phyloP scores from a whole-genome alignment of 2,888 invertebrate genomes.

The Drosophila merina region DNA sequence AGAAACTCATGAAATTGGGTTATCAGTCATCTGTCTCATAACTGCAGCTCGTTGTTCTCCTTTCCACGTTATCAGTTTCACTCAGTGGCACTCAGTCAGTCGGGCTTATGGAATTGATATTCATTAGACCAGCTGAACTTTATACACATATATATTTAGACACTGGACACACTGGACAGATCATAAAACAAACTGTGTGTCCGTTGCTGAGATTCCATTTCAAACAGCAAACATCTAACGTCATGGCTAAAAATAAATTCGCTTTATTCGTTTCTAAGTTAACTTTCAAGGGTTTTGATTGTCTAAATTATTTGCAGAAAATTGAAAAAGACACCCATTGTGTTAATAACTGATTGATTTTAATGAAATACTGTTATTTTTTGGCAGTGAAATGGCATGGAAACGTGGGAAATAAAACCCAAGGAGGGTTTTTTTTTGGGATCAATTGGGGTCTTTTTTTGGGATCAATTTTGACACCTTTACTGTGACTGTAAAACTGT shows the following conservation, averaged over 20 bases:
- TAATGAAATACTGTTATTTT: background rate
- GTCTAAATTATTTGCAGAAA: constrained; percentile 30
- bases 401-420: background rate
- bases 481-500: too few species aligned
- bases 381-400: background rate
- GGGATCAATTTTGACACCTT: too few species aligned
- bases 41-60: constrained; percentile 45
- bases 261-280: constrained; percentile 36
- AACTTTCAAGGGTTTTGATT: constrained; percentile 44
- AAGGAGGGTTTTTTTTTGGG: background rate
- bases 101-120: constrained; percentile 65
- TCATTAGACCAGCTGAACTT: constrained; percentile 64
- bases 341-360: constrained; percentile 26
- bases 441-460: too few species aligned
- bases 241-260: constrained; percentile 70
- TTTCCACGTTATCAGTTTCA: constrained; percentile 60
- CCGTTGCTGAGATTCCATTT: constrained; percentile 34
- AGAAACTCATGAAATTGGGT: constrained; percentile 67
- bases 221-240: constrained; percentile 38
- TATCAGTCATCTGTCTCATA: constrained; percentile 68
- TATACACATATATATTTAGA: constrained; percentile 18
- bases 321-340: constrained; percentile 9
- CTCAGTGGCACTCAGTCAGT: constrained; percentile 20
- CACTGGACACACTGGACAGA: constrained; percentile 1
- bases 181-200: constrained; percentile 7